A percentile compares a stretch with the other conserved stretches of the same genome.
Conservation (phyloP, 2,888 invertebrate species). For the Crocallis elinguaria region DNA sequence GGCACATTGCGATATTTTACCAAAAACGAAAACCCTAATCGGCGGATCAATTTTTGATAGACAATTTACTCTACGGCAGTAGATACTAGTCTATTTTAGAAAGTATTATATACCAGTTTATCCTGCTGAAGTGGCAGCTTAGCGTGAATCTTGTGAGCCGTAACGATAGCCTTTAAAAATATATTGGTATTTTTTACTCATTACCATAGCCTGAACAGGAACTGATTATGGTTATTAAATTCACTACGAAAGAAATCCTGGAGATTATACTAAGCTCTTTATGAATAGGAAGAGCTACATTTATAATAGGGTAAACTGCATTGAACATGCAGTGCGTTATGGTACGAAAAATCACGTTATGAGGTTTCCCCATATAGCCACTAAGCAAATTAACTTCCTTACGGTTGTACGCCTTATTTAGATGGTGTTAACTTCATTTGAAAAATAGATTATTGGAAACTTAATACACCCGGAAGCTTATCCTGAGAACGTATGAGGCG, state of each 20-base stretch:
- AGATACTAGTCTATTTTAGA: slow-evolving; percentile 44
- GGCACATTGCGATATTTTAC: no score
- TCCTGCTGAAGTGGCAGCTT: slow-evolving; percentile 26
- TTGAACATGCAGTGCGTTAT: slow-evolving; percentile 42
- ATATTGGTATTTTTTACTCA: slow-evolving; percentile 48
- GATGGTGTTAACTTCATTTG: slow-evolving; percentile 4
- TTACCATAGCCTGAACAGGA: slow-evolving; percentile 50
- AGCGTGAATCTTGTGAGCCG: slow-evolving; percentile 62
- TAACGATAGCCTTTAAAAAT: slow-evolving; percentile 57
- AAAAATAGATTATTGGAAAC: slow-evolving; percentile 3
- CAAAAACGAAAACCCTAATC: no score
- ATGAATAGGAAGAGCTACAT: slow-evolving; percentile 31
- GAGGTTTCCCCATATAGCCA: slow-evolving; percentile 15
- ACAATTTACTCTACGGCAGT: no score
- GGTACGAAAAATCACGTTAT: slow-evolving; percentile 31
- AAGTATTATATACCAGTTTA: neutral
- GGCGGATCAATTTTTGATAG: no score
- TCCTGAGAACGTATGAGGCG: neutral
- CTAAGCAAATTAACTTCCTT: slow-evolving; percentile 21
- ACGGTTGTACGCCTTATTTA: neutral
- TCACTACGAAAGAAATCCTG: slow-evolving; percentile 37
- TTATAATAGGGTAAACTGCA: slow-evolving; percentile 19
- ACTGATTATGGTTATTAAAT: slow-evolving; percentile 43
- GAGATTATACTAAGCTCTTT: slow-evolving; percentile 41
- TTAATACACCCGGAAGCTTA: slow-evolving; percentile 6